Evolutionary conservation across 2,888 invertebrate genomes (phyloP).

Genomic region (Papilio elwesi): DNA sequence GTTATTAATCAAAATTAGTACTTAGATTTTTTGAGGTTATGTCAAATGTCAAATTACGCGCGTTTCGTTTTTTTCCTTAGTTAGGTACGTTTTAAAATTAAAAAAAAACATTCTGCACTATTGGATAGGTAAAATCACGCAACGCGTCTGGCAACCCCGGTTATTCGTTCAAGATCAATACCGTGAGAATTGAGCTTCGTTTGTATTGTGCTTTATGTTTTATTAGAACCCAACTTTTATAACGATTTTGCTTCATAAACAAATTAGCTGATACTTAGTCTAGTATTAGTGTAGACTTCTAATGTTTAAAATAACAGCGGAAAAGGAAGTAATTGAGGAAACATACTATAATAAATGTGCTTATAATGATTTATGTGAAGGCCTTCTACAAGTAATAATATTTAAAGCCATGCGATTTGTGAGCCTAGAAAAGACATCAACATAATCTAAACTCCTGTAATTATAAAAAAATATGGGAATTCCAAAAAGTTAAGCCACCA

Average conservation of each 20-base stretch:
- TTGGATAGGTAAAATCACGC: background rate
- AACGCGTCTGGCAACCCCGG: conserved; percentile 8
- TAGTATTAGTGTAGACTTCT: background rate
- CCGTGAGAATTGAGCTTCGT: conserved; percentile 29
- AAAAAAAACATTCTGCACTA: background rate
- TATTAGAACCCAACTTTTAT: background rate
- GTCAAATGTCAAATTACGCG: too few species aligned
- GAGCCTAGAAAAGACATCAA: too few species aligned
- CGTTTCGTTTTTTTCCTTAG: too few species aligned
- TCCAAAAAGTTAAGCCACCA: too few species aligned
- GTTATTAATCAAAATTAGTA: too few species aligned
- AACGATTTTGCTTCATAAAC: background rate
- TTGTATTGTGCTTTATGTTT: conserved; percentile 16
- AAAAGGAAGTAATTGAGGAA: conserved; percentile 6
- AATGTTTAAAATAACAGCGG: background rate
- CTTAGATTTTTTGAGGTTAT: too few species aligned
- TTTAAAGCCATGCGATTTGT: too few species aligned
- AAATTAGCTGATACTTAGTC: too few species aligned
- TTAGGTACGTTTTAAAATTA: background rate
- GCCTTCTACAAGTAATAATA: background rate
- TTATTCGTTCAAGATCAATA: conserved; percentile 35
- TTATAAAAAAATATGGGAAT: too few species aligned
- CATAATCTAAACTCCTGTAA: too few species aligned
- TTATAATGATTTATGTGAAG: background rate
- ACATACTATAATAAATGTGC: background rate